Evolutionary conservation across 2,888 invertebrate genomes (phyloP).

Genomic region (Mythimna albipuncta): DNA sequence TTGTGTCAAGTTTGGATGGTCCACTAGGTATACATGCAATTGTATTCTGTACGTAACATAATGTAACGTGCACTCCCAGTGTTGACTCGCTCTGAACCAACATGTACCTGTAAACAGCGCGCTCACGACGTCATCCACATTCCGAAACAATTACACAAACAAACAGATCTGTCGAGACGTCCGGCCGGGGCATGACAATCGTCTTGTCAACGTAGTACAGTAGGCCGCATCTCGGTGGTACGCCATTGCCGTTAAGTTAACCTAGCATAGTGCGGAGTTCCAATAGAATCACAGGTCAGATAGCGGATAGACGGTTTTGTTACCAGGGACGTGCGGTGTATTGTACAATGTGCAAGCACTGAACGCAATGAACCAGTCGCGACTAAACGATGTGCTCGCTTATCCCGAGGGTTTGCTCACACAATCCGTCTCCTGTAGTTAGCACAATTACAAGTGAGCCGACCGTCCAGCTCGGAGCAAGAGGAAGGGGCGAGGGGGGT

Average conservation of each 20-base stretch:
- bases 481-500: not conserved
- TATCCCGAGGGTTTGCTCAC: conserved; percentile 56
- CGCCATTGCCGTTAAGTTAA: not conserved
- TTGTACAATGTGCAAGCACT: conserved; percentile 13
- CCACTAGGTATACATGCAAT: not conserved
- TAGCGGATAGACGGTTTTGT: not conserved
- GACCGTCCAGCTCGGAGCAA: not conserved
- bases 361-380: conserved; percentile 31
- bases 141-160: conserved; percentile 50
- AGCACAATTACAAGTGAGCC: conserved; percentile 64
- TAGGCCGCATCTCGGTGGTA: not conserved
- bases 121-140: conserved; percentile 29
- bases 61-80: conserved; percentile 5
- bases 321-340: not conserved
- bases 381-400: conserved; percentile 44
- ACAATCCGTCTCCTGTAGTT: conserved; percentile 63
- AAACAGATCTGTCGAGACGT: conserved; percentile 37
- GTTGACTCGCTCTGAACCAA: conserved; percentile 30
- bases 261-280: not conserved
- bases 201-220: conserved; percentile 31
- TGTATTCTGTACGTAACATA: conserved; percentile 7
- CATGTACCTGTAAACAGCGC: conserved; percentile 26
- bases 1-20: not conserved
- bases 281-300: not conserved
- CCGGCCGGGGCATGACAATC: conserved; percentile 17